These are phyloP conservation scores for Drosophila biarmipes DNA, from an alignment of 1,140 invertebrate genomes.

Conservation along the genomic window DNA sequence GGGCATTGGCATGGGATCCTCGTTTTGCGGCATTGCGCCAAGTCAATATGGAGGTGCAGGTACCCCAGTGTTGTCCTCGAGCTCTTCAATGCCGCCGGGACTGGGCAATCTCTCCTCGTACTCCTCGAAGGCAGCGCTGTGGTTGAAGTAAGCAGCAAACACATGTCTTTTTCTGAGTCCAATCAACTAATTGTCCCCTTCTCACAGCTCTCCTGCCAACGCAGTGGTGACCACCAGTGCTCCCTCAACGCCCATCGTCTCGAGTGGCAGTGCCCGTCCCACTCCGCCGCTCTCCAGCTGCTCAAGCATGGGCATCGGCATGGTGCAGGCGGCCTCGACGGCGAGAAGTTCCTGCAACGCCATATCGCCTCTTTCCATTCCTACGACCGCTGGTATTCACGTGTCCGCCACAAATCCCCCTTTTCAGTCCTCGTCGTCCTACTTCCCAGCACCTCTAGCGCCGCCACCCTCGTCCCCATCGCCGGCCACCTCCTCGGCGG, in stretches of 20 bases:
- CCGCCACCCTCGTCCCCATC: slow-evolving; percentile 85
- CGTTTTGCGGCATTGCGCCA: slow-evolving; percentile 43
- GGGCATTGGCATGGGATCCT: slow-evolving; percentile 37
- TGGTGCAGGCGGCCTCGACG: slow-evolving; percentile 10
- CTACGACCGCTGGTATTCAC: slow-evolving; percentile 39
- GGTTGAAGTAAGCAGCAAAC: slow-evolving; percentile 57
- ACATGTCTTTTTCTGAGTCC: background rate
- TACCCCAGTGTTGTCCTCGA: slow-evolving; percentile 30
- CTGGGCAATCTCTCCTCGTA: slow-evolving; percentile 40
- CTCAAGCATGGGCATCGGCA: slow-evolving; percentile 25
- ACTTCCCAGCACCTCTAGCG: slow-evolving; percentile 65
- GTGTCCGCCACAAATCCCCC: slow-evolving; percentile 31
- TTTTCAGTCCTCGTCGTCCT: slow-evolving; percentile 64
- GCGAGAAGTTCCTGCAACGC: slow-evolving; percentile 51
- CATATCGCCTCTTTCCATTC: slow-evolving; percentile 64
- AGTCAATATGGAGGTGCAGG: slow-evolving; percentile 32
- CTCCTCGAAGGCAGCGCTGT: slow-evolving; percentile 54
- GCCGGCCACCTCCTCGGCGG: slow-evolving; percentile 18
- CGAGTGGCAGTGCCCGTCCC: slow-evolving; percentile 89
- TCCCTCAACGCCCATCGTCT: slow-evolving; percentile 85
- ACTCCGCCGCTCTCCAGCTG: slow-evolving; percentile 86
- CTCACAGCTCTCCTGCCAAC: slow-evolving; percentile 40
- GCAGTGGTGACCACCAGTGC: slow-evolving; percentile 71
- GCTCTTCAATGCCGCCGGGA: slow-evolving; percentile 35
- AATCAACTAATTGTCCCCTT: background rate